Evolutionary conservation across 2,797 vertebrate genomes (phyloP), one percentile per base, ranked within the genome.

Genomic region (Enteromius mattozi): DNA sequence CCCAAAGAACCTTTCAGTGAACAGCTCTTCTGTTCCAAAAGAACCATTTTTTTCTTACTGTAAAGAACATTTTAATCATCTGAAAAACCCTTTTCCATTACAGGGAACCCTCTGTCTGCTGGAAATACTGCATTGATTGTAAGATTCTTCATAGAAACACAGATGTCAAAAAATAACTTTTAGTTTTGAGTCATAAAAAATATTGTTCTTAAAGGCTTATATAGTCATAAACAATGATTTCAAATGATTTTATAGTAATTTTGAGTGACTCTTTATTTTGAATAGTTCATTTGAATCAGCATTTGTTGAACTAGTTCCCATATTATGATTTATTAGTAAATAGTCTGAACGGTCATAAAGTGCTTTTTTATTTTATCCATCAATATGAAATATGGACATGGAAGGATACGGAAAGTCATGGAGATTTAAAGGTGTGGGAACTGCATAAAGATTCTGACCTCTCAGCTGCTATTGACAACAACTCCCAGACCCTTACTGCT

Each of bases 401-500:
- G n/a, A 77, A 40, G 21, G n/a, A 40, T 35, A 40, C 2, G 3
- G 8, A 42, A 42, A 27, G 27, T 19, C 7, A 40, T 61, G 54
- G 21, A 30, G 2, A 27, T 42, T 19, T 16, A 21, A 33, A 65
- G 45, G 77, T 78, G 59, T 78, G 74, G 51, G 74, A 76, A n/a
- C 30, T 77, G 24, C 37, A 65, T 79, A 65, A 65, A 82, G 2
- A 66, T 92, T 92, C 84, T 84, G 83, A 79, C 66, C 78, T 85
- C 71, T 83, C 21, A 69, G 2, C 13, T 66, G 54, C 65, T 68
- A 24, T 56, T 69, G 35, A 65, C 63, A 24, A 33, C 33, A 79
- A 78, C 47, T 83, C 84, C 85, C 82, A 87, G 84, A 88, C 89
- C 78, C 86, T 80, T 61, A 89, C 82, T 86, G 92, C 92, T 91